Base-by-base conservation (phyloP, 2,113 vertebrate species). In the Eulemur rufifrons region DNA sequence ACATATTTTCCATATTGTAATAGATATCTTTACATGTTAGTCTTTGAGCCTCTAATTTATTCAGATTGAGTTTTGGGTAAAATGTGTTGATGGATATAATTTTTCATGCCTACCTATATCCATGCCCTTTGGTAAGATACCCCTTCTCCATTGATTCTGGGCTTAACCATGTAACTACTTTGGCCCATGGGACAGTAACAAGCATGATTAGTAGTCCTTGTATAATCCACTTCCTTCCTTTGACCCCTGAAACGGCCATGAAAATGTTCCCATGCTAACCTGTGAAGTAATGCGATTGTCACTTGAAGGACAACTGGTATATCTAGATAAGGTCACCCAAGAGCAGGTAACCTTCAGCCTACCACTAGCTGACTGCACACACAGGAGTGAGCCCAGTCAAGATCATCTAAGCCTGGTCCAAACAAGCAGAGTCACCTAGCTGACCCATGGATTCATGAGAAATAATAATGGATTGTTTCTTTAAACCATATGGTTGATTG, bases 311-410 rank as follows among this genome's bases (percentile, higher is more conserved):
- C 8, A 78, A 17, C 8, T 56, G 17, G 2, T 37, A 1, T 81
- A 34, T 8, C 29, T 47, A 56, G 5, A 1, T 39, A 86, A 92
- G 71, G 12, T 37, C 10, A 89, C 27, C 20, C 21, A 80, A 61
- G 25, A n/a, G 0, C 8, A 81, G 39, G 14, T 5, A 45, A 15
- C 34, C 3, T 3, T 13, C 8, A 76, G 8, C 10, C 15, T 76
- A 34, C 6, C 20, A 52, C 6, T 13, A 66, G 17, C 15, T 61
- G 17, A 69, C 9, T 17, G 1, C 15, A 27, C 4, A 59, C 4
- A n/a, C 2, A 7, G 4, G 1, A 20, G 5, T 29, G 1, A 69
- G 18, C 47, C 21, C 6, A 20, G 27, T 45, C 5, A 50, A 54
- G 12, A 37, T 74, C 23, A 76, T 11, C 9, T 56, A 25, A 68